Percentiles rank a stretch among this genome's conserved stretches.
Evolutionary conservation across 2,797 vertebrate species (phyloP).

Genomic region (Sebastes steindachneri): DNA sequence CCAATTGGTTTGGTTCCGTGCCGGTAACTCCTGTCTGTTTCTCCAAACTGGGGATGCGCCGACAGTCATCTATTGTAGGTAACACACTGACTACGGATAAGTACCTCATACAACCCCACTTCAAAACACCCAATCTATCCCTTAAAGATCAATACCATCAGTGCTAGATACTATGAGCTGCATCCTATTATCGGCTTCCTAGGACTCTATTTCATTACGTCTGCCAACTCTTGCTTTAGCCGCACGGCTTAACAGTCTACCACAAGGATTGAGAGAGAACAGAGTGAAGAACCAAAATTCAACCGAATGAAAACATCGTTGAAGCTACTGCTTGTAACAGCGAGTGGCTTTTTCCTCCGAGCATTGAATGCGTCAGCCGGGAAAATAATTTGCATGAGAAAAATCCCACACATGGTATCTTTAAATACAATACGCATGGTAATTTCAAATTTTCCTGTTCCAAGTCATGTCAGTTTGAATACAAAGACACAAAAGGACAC

Average conservation of each 20-base stretch:
- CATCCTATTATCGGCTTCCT: neutral
- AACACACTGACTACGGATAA: no score
- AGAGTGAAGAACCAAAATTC: neutral
- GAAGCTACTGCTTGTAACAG: neutral
- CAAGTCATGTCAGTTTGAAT: slow-evolving; percentile 3
- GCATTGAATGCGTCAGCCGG: neutral
- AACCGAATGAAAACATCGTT: neutral
- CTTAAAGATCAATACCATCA: neutral
- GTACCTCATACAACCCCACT: no score
- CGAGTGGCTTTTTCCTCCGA: neutral
- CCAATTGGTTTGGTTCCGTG: no score
- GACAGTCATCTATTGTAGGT: no score
- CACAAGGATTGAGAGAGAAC: neutral
- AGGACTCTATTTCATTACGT: neutral
- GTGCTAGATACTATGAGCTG: neutral
- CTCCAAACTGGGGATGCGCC: no score
- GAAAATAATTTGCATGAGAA: neutral
- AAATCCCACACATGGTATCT: neutral
- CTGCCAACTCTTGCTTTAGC: neutral
- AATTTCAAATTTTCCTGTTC: neutral
- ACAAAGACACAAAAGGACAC: neutral
- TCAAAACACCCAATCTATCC: no score
- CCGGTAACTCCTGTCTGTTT: no score
- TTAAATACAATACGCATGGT: neutral
- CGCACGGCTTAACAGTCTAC: neutral